phyloP scores from a whole-genome alignment of 2,797 vertebrate genomes.

The Knipowitschia caucasica region DNA sequence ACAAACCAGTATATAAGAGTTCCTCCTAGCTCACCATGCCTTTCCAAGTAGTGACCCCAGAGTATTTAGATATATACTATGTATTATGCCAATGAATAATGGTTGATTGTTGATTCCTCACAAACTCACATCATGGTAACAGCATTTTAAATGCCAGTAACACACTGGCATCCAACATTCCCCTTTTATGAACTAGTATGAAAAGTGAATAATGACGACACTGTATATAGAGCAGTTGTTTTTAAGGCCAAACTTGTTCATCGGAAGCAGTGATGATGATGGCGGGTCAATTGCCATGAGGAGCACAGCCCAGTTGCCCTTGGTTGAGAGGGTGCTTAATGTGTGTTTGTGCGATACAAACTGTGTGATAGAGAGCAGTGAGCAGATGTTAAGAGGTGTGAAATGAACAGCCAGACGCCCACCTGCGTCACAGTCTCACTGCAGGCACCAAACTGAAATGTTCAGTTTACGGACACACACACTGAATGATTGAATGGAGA shows the following conservation, averaged over 20 bases:
- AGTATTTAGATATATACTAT: too few species aligned
- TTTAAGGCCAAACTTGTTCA: slow-evolving; percentile 28
- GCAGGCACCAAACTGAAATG: neutral
- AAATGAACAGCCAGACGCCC: slow-evolving; percentile 58
- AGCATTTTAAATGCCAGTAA: too few species aligned
- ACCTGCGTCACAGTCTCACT: slow-evolving; percentile 51
- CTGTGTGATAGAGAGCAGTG: slow-evolving; percentile 10
- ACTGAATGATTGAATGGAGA: too few species aligned
- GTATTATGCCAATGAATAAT: too few species aligned
- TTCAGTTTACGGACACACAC: slow-evolving; percentile 15
- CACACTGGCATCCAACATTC: too few species aligned
- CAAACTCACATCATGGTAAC: too few species aligned
- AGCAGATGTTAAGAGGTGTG: slow-evolving; percentile 53
- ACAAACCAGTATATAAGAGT: neutral
- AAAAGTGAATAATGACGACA: too few species aligned
- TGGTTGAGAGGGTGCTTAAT: slow-evolving; percentile 24
- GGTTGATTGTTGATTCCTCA: too few species aligned
- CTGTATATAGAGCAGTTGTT: too few species aligned
- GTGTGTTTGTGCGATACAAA: slow-evolving; percentile 13
- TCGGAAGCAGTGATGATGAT: slow-evolving; percentile 37
- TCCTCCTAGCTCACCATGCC: too few species aligned
- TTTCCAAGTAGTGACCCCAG: too few species aligned
- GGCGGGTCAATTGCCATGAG: slow-evolving; percentile 33
- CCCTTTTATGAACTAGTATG: too few species aligned
- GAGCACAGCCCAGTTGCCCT: slow-evolving; percentile 31